phyloP scores from a whole-genome alignment of 2,113 vertebrate genomes.

The Loxodonta africana region DNA sequence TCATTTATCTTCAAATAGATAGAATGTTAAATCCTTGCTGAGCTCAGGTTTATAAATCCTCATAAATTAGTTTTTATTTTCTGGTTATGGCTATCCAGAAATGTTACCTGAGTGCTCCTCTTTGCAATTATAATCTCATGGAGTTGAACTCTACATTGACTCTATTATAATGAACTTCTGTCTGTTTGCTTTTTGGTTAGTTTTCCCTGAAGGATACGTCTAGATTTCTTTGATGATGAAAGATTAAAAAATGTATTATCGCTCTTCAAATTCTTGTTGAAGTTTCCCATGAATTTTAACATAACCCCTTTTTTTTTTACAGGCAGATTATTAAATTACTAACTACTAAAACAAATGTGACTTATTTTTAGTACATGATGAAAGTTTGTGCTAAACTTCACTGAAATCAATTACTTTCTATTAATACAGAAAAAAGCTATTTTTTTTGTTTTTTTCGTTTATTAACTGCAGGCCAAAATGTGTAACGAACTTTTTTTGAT shows the following conservation, averaged over 20 bases:
- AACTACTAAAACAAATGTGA: background rate
- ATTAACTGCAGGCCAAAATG: background rate
- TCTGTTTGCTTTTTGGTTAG: background rate
- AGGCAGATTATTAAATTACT: background rate
- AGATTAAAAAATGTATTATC: background rate
- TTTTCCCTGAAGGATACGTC: background rate
- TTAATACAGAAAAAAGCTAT: background rate
- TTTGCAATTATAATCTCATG: background rate
- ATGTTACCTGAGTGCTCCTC: background rate
- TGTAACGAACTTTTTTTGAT: background rate
- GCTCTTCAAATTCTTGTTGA: background rate
- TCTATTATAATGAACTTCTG: background rate
- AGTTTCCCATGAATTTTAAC: background rate
- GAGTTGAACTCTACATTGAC: background rate
- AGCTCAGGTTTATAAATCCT: background rate
- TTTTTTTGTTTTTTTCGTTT: background rate
- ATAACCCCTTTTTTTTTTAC: background rate
- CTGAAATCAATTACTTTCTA: background rate
- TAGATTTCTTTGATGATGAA: background rate
- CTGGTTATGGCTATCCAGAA: background rate
- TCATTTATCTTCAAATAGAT: background rate
- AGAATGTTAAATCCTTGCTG: background rate
- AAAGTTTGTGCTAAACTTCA: slow-evolving; percentile 5
- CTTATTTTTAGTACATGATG: background rate
- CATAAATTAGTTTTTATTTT: background rate